These are phyloP conservation scores for Stercorarius parasiticus DNA, from an alignment of 2,113 vertebrate species.

Conservation along the genomic window DNA sequence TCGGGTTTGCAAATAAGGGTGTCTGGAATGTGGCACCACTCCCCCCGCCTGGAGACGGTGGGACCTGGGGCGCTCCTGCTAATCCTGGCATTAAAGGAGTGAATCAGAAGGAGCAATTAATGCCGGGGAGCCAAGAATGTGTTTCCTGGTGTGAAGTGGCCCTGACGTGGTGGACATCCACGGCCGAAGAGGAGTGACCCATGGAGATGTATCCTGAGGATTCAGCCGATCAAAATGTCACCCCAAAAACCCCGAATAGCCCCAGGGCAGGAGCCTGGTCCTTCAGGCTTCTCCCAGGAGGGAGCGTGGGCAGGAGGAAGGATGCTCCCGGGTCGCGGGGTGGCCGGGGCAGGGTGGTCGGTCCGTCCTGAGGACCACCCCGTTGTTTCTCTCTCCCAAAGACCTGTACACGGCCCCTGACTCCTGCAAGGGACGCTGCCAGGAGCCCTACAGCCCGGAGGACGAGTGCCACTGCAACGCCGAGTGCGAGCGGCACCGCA, in stretches of 20 bases:
- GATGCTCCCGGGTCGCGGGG: fast-evolving
- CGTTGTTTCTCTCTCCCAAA: background rate
- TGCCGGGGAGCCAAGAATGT: background rate
- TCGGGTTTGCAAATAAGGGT: fast-evolving
- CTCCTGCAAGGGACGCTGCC: slow-evolving; percentile 83
- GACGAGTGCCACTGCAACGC: slow-evolving; percentile 81
- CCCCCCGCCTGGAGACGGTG: fast-evolving
- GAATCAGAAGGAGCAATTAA: background rate
- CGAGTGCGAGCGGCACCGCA: slow-evolving; percentile 59
- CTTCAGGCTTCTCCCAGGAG: background rate
- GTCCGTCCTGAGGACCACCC: fast-evolving
- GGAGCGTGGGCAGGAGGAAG: background rate
- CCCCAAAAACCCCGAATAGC: fast-evolving
- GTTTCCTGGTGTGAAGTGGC: background rate
- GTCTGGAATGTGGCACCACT: background rate
- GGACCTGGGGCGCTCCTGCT: background rate
- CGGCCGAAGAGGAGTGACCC: fast-evolving
- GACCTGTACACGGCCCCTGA: slow-evolving; percentile 49
- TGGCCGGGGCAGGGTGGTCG: background rate
- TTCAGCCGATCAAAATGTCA: background rate
- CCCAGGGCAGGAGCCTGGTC: fast-evolving
- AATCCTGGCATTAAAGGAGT: background rate
- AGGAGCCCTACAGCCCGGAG: slow-evolving; percentile 70
- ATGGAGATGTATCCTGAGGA: background rate
- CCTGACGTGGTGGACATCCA: fast-evolving